A percentile compares a stretch with the other conserved stretches of the same genome.
Conservation (phyloP, 2,888 invertebrate genomes). For the Serripes groenlandicus region DNA sequence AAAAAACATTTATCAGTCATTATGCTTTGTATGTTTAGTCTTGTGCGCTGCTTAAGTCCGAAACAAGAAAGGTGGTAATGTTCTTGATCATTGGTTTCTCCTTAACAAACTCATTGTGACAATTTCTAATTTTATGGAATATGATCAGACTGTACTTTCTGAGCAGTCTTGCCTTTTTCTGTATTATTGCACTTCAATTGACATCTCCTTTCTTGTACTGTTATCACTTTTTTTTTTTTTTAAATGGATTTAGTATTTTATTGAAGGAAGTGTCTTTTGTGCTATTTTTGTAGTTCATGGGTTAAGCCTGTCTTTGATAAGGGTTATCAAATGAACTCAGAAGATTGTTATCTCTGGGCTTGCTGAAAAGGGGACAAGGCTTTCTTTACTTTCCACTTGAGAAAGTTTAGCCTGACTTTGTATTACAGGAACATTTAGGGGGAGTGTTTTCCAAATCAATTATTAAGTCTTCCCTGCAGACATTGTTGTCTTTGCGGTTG, state of each 20-base stretch:
- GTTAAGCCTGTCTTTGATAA: slow-evolving; percentile 26
- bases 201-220: too few species aligned
- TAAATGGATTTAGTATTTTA: too few species aligned
- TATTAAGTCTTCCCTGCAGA: background rate
- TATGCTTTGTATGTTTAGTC: slow-evolving; percentile 32
- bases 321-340: slow-evolving; percentile 42
- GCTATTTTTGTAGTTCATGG: background rate
- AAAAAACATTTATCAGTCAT: slow-evolving; percentile 61
- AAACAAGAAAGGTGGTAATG: background rate
- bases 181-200: too few species aligned
- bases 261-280: too few species aligned
- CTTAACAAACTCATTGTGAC: too few species aligned
- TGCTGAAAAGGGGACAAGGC: slow-evolving; percentile 17
- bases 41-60: background rate
- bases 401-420: background rate
- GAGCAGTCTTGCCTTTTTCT: too few species aligned
- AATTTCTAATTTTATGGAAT: too few species aligned
- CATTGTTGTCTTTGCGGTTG: slow-evolving; percentile 5
- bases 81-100: slow-evolving; percentile 1
- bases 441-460: slow-evolving; percentile 1
- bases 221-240: too few species aligned
- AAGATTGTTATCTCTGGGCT: slow-evolving; percentile 29
- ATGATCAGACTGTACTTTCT: too few species aligned
- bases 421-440: background rate
- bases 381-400: slow-evolving; percentile 5